Conservation (phyloP, 2,113 vertebrate genomes). For the Microcebus griseorufus region DNA sequence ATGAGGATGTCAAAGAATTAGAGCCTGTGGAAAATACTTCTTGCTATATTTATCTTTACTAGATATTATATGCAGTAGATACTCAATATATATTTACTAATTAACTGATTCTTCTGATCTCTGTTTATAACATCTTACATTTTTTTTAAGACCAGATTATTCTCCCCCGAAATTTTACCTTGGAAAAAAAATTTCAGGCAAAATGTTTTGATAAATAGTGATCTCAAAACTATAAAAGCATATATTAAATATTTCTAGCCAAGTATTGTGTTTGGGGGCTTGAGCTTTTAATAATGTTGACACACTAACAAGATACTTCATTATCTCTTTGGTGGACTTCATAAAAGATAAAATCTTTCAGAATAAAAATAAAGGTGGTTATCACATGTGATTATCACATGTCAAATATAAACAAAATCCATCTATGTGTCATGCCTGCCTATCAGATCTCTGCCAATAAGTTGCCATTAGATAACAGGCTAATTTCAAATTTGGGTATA, state of each 20-base stretch:
- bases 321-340: constrained; percentile 6
- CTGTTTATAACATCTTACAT: neutral
- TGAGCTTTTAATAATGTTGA: neutral
- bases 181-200: neutral
- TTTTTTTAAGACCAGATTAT: neutral
- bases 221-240: neutral
- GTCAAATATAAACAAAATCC: neutral
- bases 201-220: neutral
- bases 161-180: neutral
- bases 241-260: neutral
- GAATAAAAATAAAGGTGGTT: neutral
- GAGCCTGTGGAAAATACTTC: neutral
- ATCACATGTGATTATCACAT: neutral
- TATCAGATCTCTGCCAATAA: neutral
- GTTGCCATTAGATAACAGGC: neutral
- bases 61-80: neutral
- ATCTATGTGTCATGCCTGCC: neutral
- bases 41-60: constrained; percentile 13
- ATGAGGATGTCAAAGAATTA: constrained; percentile 26
- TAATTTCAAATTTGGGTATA: constrained; percentile 4
- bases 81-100: neutral
- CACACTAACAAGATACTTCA: neutral
- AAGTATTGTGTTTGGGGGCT: neutral
- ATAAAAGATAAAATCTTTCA: constrained; percentile 47
- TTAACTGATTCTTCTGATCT: constrained; percentile 11